Evolutionary conservation across 2,888 invertebrate species (phyloP), one percentile per base, ranked within the genome.

Genomic region (Caenorhabditis sp.): DNA sequence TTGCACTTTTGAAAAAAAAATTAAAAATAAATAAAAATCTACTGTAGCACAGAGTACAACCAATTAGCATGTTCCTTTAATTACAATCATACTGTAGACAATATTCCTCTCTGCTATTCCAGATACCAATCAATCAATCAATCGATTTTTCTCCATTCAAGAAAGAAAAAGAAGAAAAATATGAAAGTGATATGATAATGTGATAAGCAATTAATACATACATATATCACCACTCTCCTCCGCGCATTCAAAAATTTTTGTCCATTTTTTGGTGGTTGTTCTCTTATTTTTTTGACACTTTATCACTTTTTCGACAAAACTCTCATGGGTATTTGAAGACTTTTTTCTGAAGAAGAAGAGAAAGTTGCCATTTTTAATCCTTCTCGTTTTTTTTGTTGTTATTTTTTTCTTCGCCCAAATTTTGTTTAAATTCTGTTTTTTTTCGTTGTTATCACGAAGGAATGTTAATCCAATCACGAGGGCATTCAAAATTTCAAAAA

Each of bases 281-380:
- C 49, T 3, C 5, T 49, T n/a, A n/a, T 49, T 49, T 49, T 19
- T 49, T 49, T 19, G 49, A 49, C 3, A 49, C 17, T 14, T 49
- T 31, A 31, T 31, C 10, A 31, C 31, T 31, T 6, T 31, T 31
- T 6, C 31, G 31, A 31, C 10, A 31, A 31, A 31, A 6, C 5
- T 31, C 31, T 54, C 26, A 54, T 54, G 19, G 12, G 14, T 54
- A 19, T 54, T 54, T 54, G 54, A 26, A 23, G 19, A 43, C 27
- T 62, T 17, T 17, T 62, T 24, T 54, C 4, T 49, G 21, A 3
- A 43, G 59, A 60, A 14, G 19, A 6, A 21, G n/a, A 37, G 37
- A 37, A 62, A 19, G 21, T 53, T 53, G 58, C 37, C 51, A 59
- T 54, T 65, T 58, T 65, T 24, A 51, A 59, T 65, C 65, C 54